phyloP scores from a whole-genome alignment of 2,113 vertebrate genomes.

The Stigmatopora nigra region DNA sequence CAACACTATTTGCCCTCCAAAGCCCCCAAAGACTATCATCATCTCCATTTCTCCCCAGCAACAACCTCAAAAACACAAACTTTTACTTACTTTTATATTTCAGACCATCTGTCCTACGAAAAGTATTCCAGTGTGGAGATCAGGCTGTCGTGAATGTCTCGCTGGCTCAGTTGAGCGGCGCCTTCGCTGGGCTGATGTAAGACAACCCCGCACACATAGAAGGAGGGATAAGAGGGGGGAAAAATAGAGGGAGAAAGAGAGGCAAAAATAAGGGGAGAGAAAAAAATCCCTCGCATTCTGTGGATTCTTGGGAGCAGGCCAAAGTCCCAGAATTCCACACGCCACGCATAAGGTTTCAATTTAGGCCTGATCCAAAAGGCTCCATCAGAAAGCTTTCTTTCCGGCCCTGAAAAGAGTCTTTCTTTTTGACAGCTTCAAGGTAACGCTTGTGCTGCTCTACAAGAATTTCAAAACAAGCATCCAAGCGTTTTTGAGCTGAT shows the following conservation, averaged over 20 bases:
- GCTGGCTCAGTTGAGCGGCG: constrained; percentile 29
- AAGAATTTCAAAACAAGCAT: neutral
- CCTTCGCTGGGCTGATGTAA: constrained; percentile 85
- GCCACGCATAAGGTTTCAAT: constrained; percentile 95
- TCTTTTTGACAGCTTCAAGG: constrained; percentile 70
- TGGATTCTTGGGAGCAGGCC: constrained; percentile 84
- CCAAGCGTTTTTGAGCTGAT: neutral
- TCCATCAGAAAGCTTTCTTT: constrained; percentile 74
- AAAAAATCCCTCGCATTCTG: constrained; percentile 77
- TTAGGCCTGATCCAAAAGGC: constrained; percentile 69
- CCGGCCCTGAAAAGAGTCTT: constrained; percentile 59
- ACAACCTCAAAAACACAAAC: neutral
- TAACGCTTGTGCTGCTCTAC: constrained; percentile 12
- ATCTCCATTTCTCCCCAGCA: neutral
- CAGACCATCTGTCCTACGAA: constrained; percentile 66
- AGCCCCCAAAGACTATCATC: neutral
- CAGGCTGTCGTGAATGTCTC: constrained; percentile 6
- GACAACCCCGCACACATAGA: constrained; percentile 75
- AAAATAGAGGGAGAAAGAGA: constrained; percentile 27
- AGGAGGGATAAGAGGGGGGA: constrained; percentile 18
- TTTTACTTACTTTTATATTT: constrained; percentile 33
- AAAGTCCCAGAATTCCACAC: constrained; percentile 92
- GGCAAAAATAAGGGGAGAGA: constrained; percentile 4
- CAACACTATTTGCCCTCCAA: neutral
- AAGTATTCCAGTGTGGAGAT: constrained; percentile 37